Base-by-base conservation (phyloP, 2,797 vertebrate species). In the Lycodopsis pacificus region DNA sequence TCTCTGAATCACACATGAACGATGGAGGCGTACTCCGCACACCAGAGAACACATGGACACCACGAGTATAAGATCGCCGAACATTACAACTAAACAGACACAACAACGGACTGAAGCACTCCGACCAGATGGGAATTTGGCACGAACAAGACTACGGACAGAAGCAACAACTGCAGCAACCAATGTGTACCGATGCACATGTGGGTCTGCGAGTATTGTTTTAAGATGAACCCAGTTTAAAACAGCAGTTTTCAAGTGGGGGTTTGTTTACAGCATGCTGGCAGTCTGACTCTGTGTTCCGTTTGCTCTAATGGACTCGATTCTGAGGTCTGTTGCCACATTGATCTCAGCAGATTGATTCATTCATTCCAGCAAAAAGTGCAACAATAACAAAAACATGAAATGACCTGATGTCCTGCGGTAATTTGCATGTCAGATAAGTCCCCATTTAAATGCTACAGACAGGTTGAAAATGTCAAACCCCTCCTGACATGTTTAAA, bases 381-480 rank as follows among this genome's bases (percentile, higher is more conserved):
- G 4, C 54, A 73, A 66, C 12, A 53, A 42, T 10, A 30, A 42
- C 19, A 53, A 42, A 66, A 4, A 57, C 19, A 15, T 61, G 1
- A 20, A 30, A 71, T 48, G 2, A 48, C 17, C 17, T 3, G 22
- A 9, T 15, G 20, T 20, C 17, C 49, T 22, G 22, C 4, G 14
- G 20, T 17, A 46, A 40, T 0, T 22, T 9, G 34, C 54, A 40
- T 3, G n/a, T 59, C 71, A 42, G 25, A 44, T 34, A 51, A 58
- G 8, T 30, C 30, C 44, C 12, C 1, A 11, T 32, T 30, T 49
- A 19, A 82, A 27, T 34, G 38, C 8, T 32, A 20, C 25, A 27
- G 59, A 40, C 22, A n/a, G 51, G 49, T 20, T 79, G 40, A 32
- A 82, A 86, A 81, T 78, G 66, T 68, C 77, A 76, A 70, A 68